These are phyloP conservation scores for Patella depressa DNA, from an alignment of 2,888 invertebrate species.

Conservation along the genomic window DNA sequence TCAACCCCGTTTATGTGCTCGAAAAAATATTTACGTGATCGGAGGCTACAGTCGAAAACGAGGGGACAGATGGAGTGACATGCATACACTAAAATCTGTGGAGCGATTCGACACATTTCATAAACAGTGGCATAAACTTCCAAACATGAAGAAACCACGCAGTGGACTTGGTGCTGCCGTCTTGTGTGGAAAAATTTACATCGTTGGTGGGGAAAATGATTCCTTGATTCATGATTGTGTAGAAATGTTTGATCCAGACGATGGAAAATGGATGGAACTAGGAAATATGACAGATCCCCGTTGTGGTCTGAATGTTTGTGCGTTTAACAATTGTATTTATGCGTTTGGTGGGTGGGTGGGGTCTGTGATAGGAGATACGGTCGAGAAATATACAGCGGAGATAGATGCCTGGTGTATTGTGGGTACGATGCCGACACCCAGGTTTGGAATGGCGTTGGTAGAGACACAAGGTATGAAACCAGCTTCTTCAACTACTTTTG, in stretches of 20 bases:
- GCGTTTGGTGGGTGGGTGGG: slow-evolving; percentile 96
- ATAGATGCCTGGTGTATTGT: slow-evolving; percentile 83
- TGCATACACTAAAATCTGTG: slow-evolving; percentile 81
- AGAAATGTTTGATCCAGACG: slow-evolving; percentile 65
- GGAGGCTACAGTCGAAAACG: slow-evolving; percentile 90
- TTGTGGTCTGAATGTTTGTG: slow-evolving; percentile 90
- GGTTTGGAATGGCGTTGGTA: slow-evolving; percentile 93
- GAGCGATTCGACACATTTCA: slow-evolving; percentile 78
- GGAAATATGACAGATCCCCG: slow-evolving; percentile 71
- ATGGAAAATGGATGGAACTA: slow-evolving; percentile 76
- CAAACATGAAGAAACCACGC: slow-evolving; percentile 85
- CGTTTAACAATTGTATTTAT: slow-evolving; percentile 85
- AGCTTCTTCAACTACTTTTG: too few species aligned
- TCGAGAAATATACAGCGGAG: slow-evolving; percentile 88
- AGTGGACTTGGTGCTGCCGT: slow-evolving; percentile 90
- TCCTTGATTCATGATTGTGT: slow-evolving; percentile 81
- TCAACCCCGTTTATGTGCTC: slow-evolving; percentile 86
- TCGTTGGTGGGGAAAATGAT: slow-evolving; percentile 89
- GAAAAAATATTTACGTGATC: slow-evolving; percentile 88
- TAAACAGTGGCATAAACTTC: slow-evolving; percentile 57
- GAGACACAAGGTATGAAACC: slow-evolving; percentile 79
- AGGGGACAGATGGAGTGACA: slow-evolving; percentile 78
- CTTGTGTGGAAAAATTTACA: slow-evolving; percentile 87
- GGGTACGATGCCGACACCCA: slow-evolving; percentile 85
- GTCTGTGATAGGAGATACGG: slow-evolving; percentile 88